Conservation (phyloP, 2,888 invertebrate genomes). For the Branchipolynoe longqiensis region DNA sequence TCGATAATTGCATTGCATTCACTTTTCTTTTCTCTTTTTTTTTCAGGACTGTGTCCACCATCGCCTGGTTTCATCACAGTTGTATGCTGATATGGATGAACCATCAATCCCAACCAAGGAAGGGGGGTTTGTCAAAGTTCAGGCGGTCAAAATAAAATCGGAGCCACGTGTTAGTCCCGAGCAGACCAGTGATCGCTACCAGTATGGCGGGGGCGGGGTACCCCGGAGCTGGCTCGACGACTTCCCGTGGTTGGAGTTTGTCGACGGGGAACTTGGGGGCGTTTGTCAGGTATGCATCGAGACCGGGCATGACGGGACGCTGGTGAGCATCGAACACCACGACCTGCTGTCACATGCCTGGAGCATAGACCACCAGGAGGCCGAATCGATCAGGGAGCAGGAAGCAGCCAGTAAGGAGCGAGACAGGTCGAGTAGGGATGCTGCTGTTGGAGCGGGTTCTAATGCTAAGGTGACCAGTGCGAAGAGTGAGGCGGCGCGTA, state of each 20-base stretch:
- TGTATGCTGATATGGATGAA: too few species aligned
- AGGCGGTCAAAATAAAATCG: not conserved
- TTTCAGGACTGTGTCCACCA: too few species aligned
- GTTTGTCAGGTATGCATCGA: slow-evolving; percentile 1
- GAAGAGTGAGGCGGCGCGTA: too few species aligned
- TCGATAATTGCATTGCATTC: too few species aligned
- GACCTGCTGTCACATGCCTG: slow-evolving; percentile 29
- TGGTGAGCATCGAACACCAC: slow-evolving; percentile 3
- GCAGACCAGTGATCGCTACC: not conserved
- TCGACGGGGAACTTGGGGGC: slow-evolving; percentile 15
- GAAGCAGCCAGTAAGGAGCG: slow-evolving; percentile 13
- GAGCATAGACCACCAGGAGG: slow-evolving; percentile 31
- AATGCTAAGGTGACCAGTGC: too few species aligned
- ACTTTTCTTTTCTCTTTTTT: too few species aligned
- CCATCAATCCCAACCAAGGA: too few species aligned
- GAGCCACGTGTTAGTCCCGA: slow-evolving; percentile 1
- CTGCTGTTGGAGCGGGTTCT: too few species aligned
- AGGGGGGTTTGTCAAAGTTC: not conserved
- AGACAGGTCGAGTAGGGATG: too few species aligned
- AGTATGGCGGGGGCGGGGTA: not conserved
- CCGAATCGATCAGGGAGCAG: slow-evolving; percentile 10
- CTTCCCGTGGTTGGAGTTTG: slow-evolving; percentile 36
- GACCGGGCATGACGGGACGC: not conserved
- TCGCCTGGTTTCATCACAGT: too few species aligned
- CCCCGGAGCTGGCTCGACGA: slow-evolving; percentile 9